Evolutionary conservation across 2,797 vertebrate species (phyloP).

Genomic region (Myripristis murdjan): DNA sequence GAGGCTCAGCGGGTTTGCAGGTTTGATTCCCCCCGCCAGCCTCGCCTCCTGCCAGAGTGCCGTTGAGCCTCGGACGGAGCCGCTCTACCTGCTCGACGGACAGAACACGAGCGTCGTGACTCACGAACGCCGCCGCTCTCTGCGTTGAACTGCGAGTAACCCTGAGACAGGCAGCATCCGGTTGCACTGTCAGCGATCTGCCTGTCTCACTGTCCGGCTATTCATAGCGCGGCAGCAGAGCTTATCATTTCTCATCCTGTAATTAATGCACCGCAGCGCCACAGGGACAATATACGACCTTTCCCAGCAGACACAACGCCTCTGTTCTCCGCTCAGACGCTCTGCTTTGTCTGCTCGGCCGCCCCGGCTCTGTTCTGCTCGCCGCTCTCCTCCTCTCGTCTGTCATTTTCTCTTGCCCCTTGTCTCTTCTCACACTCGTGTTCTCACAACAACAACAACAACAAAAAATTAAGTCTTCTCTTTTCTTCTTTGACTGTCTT

Average conservation of each 20-base stretch:
- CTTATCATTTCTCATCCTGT: conserved; percentile 68
- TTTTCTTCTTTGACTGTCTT: not conserved
- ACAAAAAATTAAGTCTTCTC: not conserved
- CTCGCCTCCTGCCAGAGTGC: too few relatives aligned
- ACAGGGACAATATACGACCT: conserved; percentile 65
- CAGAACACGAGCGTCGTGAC: too few relatives aligned
- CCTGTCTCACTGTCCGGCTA: conserved; percentile 60
- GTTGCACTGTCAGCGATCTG: conserved; percentile 51
- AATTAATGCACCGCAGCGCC: conserved; percentile 68
- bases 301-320: conserved; percentile 56
- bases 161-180: conserved; percentile 37
- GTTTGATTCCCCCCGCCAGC: too few relatives aligned
- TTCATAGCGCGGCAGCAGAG: conserved; percentile 49
- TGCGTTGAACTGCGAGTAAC: not conserved
- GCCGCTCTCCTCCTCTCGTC: conserved; percentile 24
- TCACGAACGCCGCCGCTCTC: too few relatives aligned
- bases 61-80: too few relatives aligned
- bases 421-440: conserved; percentile 39
- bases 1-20: too few relatives aligned
- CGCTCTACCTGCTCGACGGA: too few relatives aligned
- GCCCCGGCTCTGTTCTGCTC: conserved; percentile 18
- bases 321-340: conserved; percentile 44
- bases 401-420: conserved; percentile 66
- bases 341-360: conserved; percentile 21
- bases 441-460: conserved; percentile 23